Evolutionary conservation across 2,113 vertebrate species (phyloP).

Genomic region (Pelecanoides urinatrix): DNA sequence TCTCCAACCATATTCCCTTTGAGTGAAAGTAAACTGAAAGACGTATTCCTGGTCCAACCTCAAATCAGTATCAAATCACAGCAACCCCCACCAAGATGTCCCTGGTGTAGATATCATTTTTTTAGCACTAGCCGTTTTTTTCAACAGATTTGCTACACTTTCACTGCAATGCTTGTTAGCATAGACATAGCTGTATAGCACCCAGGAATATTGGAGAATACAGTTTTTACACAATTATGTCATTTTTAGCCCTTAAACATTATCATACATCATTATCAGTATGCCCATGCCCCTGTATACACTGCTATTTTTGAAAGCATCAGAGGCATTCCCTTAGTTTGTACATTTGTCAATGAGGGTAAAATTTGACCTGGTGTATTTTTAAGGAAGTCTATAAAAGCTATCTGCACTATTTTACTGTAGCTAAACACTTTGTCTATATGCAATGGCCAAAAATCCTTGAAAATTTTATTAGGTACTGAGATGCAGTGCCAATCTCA

Average conservation of each 20-base stretch:
- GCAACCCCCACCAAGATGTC: background rate
- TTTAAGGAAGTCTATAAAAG: background rate
- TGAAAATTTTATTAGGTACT: background rate
- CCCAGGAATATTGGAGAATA: background rate
- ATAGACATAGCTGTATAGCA: background rate
- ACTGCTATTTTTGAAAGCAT: background rate
- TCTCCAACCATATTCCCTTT: background rate
- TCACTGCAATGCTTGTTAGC: background rate
- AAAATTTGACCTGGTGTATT: background rate
- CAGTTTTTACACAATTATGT: background rate
- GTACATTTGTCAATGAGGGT: background rate
- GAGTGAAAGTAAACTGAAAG: background rate
- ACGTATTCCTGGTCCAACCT: background rate
- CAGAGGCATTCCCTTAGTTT: background rate
- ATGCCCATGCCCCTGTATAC: background rate
- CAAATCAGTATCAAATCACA: background rate
- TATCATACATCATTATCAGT: background rate
- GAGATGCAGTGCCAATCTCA: background rate
- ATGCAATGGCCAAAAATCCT: background rate
- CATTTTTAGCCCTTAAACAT: background rate
- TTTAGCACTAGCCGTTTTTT: background rate
- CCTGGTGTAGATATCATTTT: background rate
- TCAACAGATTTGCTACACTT: background rate
- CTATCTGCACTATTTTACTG: background rate
- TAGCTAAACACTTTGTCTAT: background rate